A percentile compares a stretch with the other conserved stretches of the same genome.
Conservation (phyloP, 2,113 vertebrate species). For the Cebidichthys violaceus region DNA sequence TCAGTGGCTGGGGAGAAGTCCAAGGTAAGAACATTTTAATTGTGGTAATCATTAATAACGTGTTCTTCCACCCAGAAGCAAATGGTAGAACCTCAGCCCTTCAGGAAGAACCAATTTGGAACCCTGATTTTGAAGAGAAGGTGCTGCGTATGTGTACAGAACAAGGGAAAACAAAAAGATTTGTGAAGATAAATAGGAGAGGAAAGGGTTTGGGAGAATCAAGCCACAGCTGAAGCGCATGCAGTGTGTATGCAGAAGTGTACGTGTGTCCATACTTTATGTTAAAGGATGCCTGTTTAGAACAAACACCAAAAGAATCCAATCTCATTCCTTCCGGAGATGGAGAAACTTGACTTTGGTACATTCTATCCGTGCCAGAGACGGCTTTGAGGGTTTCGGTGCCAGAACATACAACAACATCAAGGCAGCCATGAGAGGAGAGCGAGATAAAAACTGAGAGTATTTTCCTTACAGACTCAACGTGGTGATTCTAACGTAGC, state of each 20-base stretch:
- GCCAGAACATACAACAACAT: conserved; percentile 66
- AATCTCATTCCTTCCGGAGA: conserved; percentile 43
- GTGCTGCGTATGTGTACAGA: conserved; percentile 40
- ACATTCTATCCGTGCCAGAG: conserved; percentile 22
- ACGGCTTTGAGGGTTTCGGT: conserved; percentile 6
- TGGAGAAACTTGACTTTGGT: conserved; percentile 25
- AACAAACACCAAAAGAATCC: conserved; percentile 18
- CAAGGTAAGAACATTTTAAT: background rate
- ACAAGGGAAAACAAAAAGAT: too few species aligned
- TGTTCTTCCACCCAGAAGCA: background rate
- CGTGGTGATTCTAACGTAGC: conserved; percentile 52
- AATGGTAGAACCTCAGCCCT: background rate
- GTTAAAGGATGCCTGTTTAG: background rate
- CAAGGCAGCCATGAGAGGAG: conserved; percentile 46
- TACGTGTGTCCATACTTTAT: background rate
- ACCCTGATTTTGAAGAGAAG: background rate
- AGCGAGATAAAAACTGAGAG: conserved; percentile 46
- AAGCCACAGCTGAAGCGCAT: conserved; percentile 30
- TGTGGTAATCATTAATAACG: background rate
- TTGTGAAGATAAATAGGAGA: too few species aligned
- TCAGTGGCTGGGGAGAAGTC: background rate
- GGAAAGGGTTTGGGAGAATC: conserved; percentile 35
- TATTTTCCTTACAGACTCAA: conserved; percentile 65
- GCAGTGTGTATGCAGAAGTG: background rate
- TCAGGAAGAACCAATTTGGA: background rate